phyloP scores from a whole-genome alignment of 2,113 vertebrate species.

The Colius striatus region DNA sequence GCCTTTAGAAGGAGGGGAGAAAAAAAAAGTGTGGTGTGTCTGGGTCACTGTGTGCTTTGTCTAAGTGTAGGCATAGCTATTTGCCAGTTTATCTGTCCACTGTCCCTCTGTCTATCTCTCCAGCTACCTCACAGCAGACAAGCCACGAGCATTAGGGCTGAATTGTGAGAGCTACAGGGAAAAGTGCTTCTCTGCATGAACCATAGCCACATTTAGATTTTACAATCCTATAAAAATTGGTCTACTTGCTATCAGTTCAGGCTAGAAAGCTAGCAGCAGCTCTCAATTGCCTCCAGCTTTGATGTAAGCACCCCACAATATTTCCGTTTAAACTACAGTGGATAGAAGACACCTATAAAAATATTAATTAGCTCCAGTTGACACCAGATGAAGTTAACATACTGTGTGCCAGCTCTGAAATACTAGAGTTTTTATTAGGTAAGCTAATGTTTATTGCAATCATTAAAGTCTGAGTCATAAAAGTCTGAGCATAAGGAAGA shows the following conservation, averaged over 20 bases:
- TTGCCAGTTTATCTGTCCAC: slow-evolving; percentile 57
- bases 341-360: slow-evolving; percentile 82
- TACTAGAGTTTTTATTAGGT: slow-evolving; percentile 78
- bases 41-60: slow-evolving; percentile 78
- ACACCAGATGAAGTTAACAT: slow-evolving; percentile 77
- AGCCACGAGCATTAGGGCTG: slow-evolving; percentile 7
- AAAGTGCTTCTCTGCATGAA: slow-evolving; percentile 70
- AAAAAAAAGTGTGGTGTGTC: background rate
- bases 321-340: slow-evolving; percentile 73
- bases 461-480: slow-evolving; percentile 76
- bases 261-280: slow-evolving; percentile 61
- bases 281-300: slow-evolving; percentile 71
- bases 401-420: slow-evolving; percentile 68
- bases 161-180: slow-evolving; percentile 41
- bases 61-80: slow-evolving; percentile 42
- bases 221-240: slow-evolving; percentile 80
- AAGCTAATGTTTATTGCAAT: slow-evolving; percentile 81
- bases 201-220: slow-evolving; percentile 67
- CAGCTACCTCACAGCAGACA: slow-evolving; percentile 44
- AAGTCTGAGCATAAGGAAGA: slow-evolving; percentile 51
- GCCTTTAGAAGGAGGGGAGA: slow-evolving; percentile 8
- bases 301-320: slow-evolving; percentile 76
- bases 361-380: slow-evolving; percentile 85
- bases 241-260: slow-evolving; percentile 73
- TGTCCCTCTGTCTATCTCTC: slow-evolving; percentile 54